Conservation (phyloP, 2,113 vertebrate genomes). For the Rhynchomys soricoides region DNA sequence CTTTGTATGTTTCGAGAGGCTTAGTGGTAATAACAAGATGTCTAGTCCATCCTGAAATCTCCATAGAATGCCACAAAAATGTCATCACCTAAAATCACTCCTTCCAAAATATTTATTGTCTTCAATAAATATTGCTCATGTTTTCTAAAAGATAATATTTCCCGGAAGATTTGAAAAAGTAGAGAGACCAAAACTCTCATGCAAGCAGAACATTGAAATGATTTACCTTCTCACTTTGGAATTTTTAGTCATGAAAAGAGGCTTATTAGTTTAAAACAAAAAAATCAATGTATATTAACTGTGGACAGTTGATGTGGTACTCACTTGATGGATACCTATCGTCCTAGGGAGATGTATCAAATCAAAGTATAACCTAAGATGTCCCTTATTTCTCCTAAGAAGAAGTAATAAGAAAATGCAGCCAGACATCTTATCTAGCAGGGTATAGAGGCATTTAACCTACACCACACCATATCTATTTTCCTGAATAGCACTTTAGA, state of each 20-base stretch:
- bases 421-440: not conserved
- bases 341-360: not conserved
- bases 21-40: not conserved
- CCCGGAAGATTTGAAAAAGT: not conserved
- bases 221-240: not conserved
- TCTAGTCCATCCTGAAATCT: not conserved
- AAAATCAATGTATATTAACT: not conserved
- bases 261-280: not conserved
- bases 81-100: not conserved
- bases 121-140: not conserved
- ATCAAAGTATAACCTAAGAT: not conserved
- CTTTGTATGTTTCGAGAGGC: not conserved
- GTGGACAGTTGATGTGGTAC: not conserved
- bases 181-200: not conserved
- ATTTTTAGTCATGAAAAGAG: not conserved
- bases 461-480: not conserved
- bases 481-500: not conserved
- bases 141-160: not conserved
- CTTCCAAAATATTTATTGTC: not conserved
- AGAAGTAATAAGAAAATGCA: not conserved
- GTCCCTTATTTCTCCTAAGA: not conserved
- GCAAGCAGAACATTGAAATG: not conserved
- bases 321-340: not conserved
- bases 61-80: not conserved
- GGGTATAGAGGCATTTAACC: not conserved